phyloP scores from a whole-genome alignment of 64 coral and sea anemone genomes.

The Montipora foliosa region DNA sequence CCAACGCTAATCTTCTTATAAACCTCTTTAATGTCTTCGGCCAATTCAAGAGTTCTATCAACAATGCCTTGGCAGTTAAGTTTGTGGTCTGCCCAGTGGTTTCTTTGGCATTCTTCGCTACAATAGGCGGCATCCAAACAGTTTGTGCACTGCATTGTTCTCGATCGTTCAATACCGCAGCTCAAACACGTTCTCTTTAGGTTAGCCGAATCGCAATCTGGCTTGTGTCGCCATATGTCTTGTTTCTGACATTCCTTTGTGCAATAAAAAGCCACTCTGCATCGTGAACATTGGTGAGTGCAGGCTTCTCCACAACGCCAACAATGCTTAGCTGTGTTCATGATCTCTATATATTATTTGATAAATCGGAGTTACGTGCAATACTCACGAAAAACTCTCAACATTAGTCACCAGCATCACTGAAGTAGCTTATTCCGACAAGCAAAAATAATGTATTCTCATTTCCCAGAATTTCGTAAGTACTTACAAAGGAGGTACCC shows the following conservation, averaged over 20 bases:
- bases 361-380: neutral
- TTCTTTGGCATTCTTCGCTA: constrained; percentile 48
- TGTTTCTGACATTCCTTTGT: constrained; percentile 48
- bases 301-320: constrained; percentile 20
- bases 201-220: constrained; percentile 37
- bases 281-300: constrained; percentile 25
- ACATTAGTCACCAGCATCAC: no score
- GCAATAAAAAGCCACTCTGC: constrained; percentile 42
- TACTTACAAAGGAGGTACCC: no score
- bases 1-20: neutral
- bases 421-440: no score
- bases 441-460: no score
- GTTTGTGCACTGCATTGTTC: constrained; percentile 28
- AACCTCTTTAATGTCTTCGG: no score
- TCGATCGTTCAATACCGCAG: constrained; percentile 10
- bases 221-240: constrained; percentile 63
- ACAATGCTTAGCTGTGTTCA: constrained; percentile 24
- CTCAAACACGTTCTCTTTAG: constrained; percentile 22
- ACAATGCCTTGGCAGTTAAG: neutral
- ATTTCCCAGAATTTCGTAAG: no score
- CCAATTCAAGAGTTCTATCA: constrained; percentile 5
- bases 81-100: constrained; percentile 29
- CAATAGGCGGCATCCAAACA: constrained; percentile 57
- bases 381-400: no score
- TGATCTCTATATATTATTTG: neutral